A percentile compares a stretch with the other conserved stretches of the same genome.
These are phyloP conservation scores for Paralichthys olivaceus DNA, from an alignment of 2,113 vertebrate species.

Conservation along the genomic window DNA sequence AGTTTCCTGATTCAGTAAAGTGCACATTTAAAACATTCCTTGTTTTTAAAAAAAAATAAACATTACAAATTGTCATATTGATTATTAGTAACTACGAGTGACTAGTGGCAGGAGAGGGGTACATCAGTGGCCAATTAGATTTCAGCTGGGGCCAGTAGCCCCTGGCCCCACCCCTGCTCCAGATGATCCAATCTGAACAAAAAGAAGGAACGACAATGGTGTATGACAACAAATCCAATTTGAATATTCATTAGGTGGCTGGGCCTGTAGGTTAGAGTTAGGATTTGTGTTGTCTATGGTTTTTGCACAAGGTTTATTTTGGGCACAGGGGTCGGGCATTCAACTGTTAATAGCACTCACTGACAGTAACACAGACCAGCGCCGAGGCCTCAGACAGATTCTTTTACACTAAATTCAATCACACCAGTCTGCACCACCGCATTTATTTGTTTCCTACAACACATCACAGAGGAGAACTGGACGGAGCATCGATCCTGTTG, in stretches of 20 bases:
- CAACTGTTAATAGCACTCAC: too few species aligned
- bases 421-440: background rate
- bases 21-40: too few species aligned
- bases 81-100: too few species aligned
- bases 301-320: background rate
- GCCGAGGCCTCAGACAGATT: background rate
- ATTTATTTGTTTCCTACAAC: constrained; percentile 5
- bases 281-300: background rate
- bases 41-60: background rate
- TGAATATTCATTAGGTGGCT: background rate
- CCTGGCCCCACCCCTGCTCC: too few species aligned
- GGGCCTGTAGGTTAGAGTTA: background rate
- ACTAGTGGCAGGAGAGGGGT: background rate
- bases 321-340: background rate
- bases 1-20: background rate
- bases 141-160: background rate
- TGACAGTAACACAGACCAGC: background rate
- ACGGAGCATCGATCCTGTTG: constrained; percentile 26
- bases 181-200: background rate
- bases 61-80: too few species aligned
- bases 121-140: background rate
- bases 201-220: background rate
- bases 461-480: background rate
- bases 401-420: constrained; percentile 1
- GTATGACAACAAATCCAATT: background rate